phyloP scores from a whole-genome alignment of 37 sponge, comb jelly and placozoan species.

The Halisarca cf. caerulea region DNA sequence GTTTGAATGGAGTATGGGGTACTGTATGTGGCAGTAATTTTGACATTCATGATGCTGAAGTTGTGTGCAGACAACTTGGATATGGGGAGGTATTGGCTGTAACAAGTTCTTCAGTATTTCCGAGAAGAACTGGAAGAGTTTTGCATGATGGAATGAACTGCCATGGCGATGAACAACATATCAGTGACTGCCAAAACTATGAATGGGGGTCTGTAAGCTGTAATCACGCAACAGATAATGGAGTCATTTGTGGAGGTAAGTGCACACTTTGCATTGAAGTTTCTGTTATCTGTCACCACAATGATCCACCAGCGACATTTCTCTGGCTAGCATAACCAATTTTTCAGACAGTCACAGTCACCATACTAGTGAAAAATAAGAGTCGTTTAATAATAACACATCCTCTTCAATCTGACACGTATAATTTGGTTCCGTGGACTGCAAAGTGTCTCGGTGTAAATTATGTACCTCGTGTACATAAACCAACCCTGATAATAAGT shows the following conservation, averaged over 20 bases:
- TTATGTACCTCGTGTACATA: too few relatives aligned
- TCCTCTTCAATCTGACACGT: too few relatives aligned
- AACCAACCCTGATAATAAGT: too few relatives aligned
- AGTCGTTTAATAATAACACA: too few relatives aligned
- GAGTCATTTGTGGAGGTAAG: slow-evolving; percentile 28
- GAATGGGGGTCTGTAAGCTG: slow-evolving; percentile 27
- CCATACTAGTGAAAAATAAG: too few relatives aligned
- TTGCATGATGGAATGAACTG: neutral
- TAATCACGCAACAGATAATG: slow-evolving; percentile 12
- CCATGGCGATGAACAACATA: neutral
- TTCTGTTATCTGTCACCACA: too few relatives aligned
- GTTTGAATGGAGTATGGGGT: slow-evolving; percentile 57
- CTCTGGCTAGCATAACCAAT: too few relatives aligned
- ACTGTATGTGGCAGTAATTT: slow-evolving; percentile 65
- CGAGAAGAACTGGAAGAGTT: neutral
- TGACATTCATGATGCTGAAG: slow-evolving; percentile 57
- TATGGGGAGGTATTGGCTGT: neutral
- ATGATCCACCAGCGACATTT: too few relatives aligned
- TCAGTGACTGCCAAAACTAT: neutral
- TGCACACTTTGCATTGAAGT: too few relatives aligned
- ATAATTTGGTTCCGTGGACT: too few relatives aligned
- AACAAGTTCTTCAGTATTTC: neutral
- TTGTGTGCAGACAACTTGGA: slow-evolving; percentile 44
- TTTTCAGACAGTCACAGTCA: too few relatives aligned
- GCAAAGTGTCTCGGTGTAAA: too few relatives aligned